Percentiles rank a stretch among this genome's conserved stretches.
These are phyloP conservation scores for Ianthella basta DNA, from an alignment of 37 sponge, comb jelly and placozoan species.

Conservation along the genomic window DNA sequence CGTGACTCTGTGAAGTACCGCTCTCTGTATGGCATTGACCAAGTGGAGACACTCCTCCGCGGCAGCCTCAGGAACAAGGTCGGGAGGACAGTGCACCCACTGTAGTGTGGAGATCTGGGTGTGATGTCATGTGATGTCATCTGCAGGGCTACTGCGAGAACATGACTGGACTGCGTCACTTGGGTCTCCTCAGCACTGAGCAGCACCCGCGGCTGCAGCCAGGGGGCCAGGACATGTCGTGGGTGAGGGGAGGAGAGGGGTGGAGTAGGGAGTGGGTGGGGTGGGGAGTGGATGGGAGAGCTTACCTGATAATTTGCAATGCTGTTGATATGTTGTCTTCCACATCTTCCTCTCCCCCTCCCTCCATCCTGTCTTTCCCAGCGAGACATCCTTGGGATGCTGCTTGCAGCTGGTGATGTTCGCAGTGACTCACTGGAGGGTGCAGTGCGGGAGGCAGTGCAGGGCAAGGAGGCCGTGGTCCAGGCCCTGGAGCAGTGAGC, in stretches of 20 bases:
- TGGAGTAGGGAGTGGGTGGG: neutral
- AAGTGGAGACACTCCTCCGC: conserved; percentile 77
- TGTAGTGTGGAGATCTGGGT: neutral
- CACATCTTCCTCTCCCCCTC: neutral
- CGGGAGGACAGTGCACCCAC: neutral
- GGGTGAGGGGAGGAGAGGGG: conserved; percentile 53
- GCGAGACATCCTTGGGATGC: conserved; percentile 65
- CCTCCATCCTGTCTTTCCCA: conserved; percentile 10
- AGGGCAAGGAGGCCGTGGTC: conserved; percentile 44
- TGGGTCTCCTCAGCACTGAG: conserved; percentile 64
- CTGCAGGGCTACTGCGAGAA: conserved; percentile 59
- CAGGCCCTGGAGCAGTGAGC: conserved; percentile 68
- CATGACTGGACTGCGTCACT: conserved; percentile 31
- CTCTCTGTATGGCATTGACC: conserved; percentile 74
- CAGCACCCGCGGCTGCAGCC: conserved; percentile 57
- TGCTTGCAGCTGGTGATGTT: conserved; percentile 52
- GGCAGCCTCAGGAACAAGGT: conserved; percentile 92
- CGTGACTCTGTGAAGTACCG: conserved; percentile 82
- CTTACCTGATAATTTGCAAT: neutral
- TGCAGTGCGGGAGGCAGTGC: conserved; percentile 44
- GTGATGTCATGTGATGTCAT: neutral
- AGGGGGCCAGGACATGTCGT: conserved; percentile 48
- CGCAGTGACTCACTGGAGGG: conserved; percentile 36
- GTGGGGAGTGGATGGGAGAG: neutral
- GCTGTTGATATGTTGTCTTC: neutral